Base-by-base conservation (phyloP, 2,113 vertebrate genomes). In the Anser brachyrhynchus region DNA sequence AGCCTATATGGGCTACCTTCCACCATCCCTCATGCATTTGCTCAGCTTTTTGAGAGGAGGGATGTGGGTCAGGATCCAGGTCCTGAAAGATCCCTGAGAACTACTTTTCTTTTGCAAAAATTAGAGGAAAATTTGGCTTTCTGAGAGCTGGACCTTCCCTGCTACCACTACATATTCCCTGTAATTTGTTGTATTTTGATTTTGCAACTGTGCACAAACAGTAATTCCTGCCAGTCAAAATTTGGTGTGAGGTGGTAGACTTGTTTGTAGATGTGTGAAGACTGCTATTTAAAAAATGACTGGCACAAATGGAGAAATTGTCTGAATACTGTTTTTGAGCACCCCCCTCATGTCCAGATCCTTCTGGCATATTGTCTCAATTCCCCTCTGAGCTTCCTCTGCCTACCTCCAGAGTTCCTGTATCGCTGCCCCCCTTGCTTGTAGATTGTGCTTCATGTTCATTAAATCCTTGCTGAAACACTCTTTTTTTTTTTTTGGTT, bases 231-330 rank as follows among this genome's bases (percentile, higher is more conserved):
- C 72, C 88, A 95, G 85, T 92, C 57, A 93, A 88, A 97, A 90
- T 94, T 69, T 95, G 94, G 91, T 94, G 74, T 66, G 87, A 85
- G 75, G 54, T 92, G 86, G 87, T 84, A 93, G 87, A 37, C 57
- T 73, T 89, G 87, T 95, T 96, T 95, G 79, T 95, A 84, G 84
- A 85, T 78, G 79, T 92, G 75, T 73, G 92, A 90, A 93, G 46
- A 12, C 69, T 94, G 65, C 59, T 96, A 77, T 93, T 96, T 96
- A 78, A 95, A 94, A 84, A 86, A 82, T 77, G 86, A 91, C 89
- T 93, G 87, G 79, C 88, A 91, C 59, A 96, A 95, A 61, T 35
- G 43, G 54, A 86, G 88, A 92, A 93, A 72, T 86, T 59, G 73
- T 89, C 94, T 95, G 84, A 95, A 71, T 5, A 0, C 54, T 71